Percentiles rank a stretch among this genome's conserved stretches.
These are phyloP conservation scores for Ligdia adustata DNA, from an alignment of 2,888 invertebrate genomes.

Conservation along the genomic window DNA sequence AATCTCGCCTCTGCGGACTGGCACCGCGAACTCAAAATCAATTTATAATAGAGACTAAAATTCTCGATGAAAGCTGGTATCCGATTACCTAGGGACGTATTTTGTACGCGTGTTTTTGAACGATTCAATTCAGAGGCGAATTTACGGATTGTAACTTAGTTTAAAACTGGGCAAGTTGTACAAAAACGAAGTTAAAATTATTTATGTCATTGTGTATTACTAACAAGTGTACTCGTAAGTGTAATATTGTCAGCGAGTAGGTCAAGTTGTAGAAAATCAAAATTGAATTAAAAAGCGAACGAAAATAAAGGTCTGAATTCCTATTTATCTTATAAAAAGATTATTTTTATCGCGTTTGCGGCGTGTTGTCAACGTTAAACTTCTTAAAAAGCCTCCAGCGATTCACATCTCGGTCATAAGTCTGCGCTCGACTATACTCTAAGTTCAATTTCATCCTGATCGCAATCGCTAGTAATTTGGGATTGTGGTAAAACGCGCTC, in stretches of 20 bases:
- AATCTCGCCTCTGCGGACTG: slow-evolving; percentile 55
- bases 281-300: no score
- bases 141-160: neutral
- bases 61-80: slow-evolving; percentile 72
- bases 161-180: no score
- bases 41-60: slow-evolving; percentile 70
- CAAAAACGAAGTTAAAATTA: no score
- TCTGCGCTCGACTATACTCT: slow-evolving; percentile 11
- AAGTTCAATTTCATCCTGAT: slow-evolving; percentile 51
- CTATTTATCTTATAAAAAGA: slow-evolving; percentile 4
- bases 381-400: slow-evolving; percentile 18
- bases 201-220: no score
- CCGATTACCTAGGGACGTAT: slow-evolving; percentile 70
- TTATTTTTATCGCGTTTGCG: slow-evolving; percentile 15
- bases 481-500: slow-evolving; percentile 47
- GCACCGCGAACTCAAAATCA: slow-evolving; percentile 62
- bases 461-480: slow-evolving; percentile 56
- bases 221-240: no score
- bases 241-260: no score
- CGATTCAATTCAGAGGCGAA: slow-evolving; percentile 43
- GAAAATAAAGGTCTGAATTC: neutral
- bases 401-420: slow-evolving; percentile 17
- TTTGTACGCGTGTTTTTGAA: slow-evolving; percentile 53
- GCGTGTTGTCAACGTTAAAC: slow-evolving; percentile 18
- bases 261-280: no score